A percentile compares a stretch with the other conserved stretches of the same genome.
Evolutionary conservation across 2,888 invertebrate species (phyloP).

Genomic region (Drosophila siamana): DNA sequence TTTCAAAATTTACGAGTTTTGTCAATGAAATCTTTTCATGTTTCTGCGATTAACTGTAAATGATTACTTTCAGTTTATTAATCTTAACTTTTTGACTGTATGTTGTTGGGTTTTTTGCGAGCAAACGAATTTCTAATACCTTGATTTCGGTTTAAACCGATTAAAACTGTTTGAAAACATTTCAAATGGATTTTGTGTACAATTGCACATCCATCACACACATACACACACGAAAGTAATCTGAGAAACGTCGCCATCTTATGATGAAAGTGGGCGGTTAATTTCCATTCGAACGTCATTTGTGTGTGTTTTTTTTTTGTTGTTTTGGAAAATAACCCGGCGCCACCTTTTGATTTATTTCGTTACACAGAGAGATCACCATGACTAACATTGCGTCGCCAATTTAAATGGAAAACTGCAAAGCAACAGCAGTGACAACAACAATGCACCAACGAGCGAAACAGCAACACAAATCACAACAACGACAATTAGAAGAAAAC

Average conservation of each 20-base stretch:
- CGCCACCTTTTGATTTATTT: slow-evolving; percentile 43
- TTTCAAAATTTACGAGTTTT: slow-evolving; percentile 34
- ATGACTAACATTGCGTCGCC: slow-evolving; percentile 52
- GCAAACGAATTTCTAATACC: not conserved
- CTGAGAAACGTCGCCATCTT: slow-evolving; percentile 6
- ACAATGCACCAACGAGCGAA: slow-evolving; percentile 1
- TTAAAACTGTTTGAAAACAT: slow-evolving; percentile 23
- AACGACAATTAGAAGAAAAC: slow-evolving; percentile 39
- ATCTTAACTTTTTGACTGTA: slow-evolving; percentile 7
- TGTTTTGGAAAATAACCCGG: slow-evolving; percentile 30
- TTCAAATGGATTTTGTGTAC: not conserved
- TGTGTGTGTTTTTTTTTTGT: slow-evolving; percentile 19
- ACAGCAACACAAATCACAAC: not conserved
- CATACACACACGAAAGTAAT: slow-evolving; percentile 1
- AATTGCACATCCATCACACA: not conserved
- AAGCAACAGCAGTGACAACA: slow-evolving; percentile 35
- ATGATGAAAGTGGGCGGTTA: slow-evolving; percentile 16
- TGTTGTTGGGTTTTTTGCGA: not conserved
- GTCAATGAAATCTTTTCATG: slow-evolving; percentile 34
- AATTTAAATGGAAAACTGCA: slow-evolving; percentile 61
- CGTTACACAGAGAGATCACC: slow-evolving; percentile 42
- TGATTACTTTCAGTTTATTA: slow-evolving; percentile 24
- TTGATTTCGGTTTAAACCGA: slow-evolving; percentile 20
- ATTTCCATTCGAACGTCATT: slow-evolving; percentile 25
- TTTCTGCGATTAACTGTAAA: slow-evolving; percentile 20